phyloP scores from a whole-genome alignment of 2,888 invertebrate genomes.

The Cryptocephalus primarius region DNA sequence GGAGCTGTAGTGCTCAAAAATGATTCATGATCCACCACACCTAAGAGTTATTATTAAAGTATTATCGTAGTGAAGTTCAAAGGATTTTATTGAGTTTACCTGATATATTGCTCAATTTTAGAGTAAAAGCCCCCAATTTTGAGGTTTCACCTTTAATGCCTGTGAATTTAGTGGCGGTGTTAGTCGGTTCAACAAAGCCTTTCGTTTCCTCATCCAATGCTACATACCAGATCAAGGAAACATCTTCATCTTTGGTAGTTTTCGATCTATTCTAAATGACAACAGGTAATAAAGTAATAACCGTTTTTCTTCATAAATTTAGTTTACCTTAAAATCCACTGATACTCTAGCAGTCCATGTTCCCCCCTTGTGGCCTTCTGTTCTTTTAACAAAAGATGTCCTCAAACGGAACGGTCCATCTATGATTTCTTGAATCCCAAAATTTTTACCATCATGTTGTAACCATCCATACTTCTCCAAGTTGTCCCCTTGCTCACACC shows the following conservation, averaged over 20 bases:
- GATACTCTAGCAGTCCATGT: constrained; percentile 86
- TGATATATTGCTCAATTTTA: constrained; percentile 41
- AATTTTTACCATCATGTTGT: constrained; percentile 83
- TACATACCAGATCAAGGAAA: constrained; percentile 70
- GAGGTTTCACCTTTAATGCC: constrained; percentile 66
- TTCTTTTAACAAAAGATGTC: constrained; percentile 82
- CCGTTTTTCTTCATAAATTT: neutral
- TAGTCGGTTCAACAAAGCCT: constrained; percentile 43
- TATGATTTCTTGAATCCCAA: constrained; percentile 81
- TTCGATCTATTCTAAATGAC: neutral
- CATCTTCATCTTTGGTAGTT: constrained; percentile 33
- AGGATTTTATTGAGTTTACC: constrained; percentile 18
- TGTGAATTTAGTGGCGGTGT: constrained; percentile 43
- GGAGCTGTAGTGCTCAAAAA: constrained; percentile 60
- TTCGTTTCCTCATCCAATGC: constrained; percentile 66
- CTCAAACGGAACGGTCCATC: constrained; percentile 68
- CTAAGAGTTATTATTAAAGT: constrained; percentile 32
- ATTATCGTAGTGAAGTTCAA: too few species aligned
- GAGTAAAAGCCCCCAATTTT: constrained; percentile 65
- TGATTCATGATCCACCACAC: constrained; percentile 56
- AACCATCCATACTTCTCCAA: constrained; percentile 80
- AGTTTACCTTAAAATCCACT: constrained; percentile 33
- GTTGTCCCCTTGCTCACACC: constrained; percentile 84
- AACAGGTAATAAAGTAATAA: neutral
- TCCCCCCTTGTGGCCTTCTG: constrained; percentile 72